phyloP scores from a whole-genome alignment of 2,888 invertebrate species.

The Metopia argyrocephala region DNA sequence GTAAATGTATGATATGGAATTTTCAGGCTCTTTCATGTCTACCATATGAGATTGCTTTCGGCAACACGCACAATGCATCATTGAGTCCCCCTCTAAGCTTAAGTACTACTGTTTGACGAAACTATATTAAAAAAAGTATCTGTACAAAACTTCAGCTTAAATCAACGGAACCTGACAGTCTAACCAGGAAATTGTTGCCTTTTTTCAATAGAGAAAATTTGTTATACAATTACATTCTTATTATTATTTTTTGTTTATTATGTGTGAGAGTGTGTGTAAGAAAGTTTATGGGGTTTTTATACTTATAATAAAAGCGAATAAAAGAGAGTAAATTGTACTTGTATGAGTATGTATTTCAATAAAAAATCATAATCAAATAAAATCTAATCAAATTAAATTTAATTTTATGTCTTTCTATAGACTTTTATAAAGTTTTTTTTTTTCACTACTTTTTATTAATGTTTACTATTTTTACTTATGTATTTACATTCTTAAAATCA shows the following conservation, averaged over 20 bases:
- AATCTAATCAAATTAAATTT: constrained; percentile 47
- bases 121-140: too few species aligned
- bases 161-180: too few species aligned
- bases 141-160: too few species aligned
- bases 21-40: too few species aligned
- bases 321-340: not conserved
- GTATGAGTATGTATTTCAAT: not conserved
- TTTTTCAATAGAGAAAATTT: constrained; percentile 51
- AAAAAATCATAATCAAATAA: constrained; percentile 32
- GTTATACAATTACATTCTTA: constrained; percentile 53
- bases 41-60: too few species aligned
- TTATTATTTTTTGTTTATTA: constrained; percentile 20
- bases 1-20: too few species aligned
- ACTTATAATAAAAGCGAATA: not conserved
- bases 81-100: too few species aligned
- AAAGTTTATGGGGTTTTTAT: not conserved
- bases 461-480: too few species aligned
- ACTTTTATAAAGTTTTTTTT: too few species aligned
- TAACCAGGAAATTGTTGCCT: too few species aligned
- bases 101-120: too few species aligned
- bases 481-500: constrained; percentile 10
- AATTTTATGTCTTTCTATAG: constrained; percentile 11
- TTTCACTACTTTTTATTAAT: not conserved
- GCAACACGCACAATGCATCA: too few species aligned
- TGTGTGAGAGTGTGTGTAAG: constrained; percentile 1